Conservation (phyloP, 2,113 vertebrate species). For the Phainopepla nitens region DNA sequence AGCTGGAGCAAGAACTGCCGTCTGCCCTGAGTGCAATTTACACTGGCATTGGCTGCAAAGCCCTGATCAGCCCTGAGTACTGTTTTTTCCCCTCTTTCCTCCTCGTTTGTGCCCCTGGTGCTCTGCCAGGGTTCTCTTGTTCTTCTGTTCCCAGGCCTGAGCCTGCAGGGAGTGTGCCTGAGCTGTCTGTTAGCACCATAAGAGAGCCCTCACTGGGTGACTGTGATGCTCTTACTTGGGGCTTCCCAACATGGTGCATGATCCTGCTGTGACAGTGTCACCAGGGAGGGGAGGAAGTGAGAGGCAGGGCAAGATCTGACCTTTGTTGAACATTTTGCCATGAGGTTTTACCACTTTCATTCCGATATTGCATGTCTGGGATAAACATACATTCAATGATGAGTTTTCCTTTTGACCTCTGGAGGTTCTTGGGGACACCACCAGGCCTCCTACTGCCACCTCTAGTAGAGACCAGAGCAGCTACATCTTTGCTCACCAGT, state of each 20-base stretch:
- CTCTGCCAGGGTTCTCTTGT: background rate
- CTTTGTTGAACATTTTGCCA: background rate
- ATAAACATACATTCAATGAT: rapidly evolving
- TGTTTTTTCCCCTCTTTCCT: background rate
- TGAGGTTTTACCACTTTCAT: background rate
- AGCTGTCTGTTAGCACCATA: background rate
- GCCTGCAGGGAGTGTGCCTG: background rate
- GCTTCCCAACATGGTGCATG: rapidly evolving
- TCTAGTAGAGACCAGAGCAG: background rate
- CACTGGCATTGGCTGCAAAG: background rate
- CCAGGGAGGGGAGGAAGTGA: background rate
- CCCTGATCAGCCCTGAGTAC: background rate
- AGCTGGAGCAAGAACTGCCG: background rate
- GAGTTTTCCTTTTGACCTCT: background rate
- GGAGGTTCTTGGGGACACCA: background rate
- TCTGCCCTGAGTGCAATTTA: rapidly evolving
- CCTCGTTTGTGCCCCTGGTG: rapidly evolving
- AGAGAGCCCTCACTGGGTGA: background rate
- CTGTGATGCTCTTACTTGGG: background rate
- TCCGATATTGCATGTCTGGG: background rate
- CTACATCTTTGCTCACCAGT: background rate
- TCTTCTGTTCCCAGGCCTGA: background rate
- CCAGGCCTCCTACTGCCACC: background rate
- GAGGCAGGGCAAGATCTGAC: background rate
- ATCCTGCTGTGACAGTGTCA: background rate